These are phyloP conservation scores for Atractosteus spatula DNA, from an alignment of 2,113 vertebrate genomes.

Conservation along the genomic window DNA sequence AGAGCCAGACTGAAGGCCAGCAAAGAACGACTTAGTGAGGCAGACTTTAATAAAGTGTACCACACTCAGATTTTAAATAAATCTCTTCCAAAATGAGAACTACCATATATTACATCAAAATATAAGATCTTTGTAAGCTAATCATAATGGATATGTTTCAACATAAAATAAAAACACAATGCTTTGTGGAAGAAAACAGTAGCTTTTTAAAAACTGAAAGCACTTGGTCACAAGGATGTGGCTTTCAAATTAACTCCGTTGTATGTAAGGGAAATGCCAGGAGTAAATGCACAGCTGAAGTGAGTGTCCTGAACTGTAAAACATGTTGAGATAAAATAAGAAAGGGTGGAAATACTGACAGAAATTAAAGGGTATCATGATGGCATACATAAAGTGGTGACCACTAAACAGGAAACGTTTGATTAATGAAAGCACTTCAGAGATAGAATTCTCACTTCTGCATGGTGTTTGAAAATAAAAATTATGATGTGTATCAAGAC, in stretches of 20 bases:
- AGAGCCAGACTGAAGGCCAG: not conserved
- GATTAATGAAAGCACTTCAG: not conserved
- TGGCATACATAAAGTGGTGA: not conserved
- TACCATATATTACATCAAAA: no score
- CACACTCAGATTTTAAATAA: not conserved
- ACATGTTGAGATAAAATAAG: constrained; percentile 11
- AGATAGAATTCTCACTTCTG: not conserved
- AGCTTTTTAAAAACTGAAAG: no score
- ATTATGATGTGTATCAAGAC: no score
- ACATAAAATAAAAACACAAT: not conserved
- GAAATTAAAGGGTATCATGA: not conserved
- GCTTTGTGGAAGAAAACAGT: not conserved
- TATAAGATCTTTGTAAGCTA: no score
- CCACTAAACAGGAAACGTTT: not conserved
- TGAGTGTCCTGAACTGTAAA: constrained; percentile 1
- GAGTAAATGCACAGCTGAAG: not conserved
- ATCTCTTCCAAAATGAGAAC: no score
- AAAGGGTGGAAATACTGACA: not conserved
- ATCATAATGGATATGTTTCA: not conserved
- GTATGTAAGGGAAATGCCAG: not conserved
- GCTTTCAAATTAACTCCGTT: not conserved
- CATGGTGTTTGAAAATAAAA: no score
- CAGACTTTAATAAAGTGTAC: not conserved
- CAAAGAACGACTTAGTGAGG: not conserved
- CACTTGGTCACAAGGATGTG: not conserved